Percentiles rank a stretch among this genome's conserved stretches.
Evolutionary conservation across 2,113 vertebrate genomes (phyloP).

Genomic region (Rhinoptilus africanus): DNA sequence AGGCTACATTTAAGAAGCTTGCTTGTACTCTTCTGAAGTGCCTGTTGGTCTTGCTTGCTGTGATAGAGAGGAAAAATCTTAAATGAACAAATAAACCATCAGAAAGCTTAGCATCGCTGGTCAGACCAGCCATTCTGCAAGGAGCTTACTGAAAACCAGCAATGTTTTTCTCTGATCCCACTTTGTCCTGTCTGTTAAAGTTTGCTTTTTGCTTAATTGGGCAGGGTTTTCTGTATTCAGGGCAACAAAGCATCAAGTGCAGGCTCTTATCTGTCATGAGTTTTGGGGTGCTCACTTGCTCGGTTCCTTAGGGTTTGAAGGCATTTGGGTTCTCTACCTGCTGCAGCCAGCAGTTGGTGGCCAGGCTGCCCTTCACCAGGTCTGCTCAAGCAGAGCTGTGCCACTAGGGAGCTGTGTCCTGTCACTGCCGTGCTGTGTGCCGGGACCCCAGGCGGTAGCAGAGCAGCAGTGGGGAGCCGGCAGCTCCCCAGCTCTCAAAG

Average conservation of each 20-base stretch:
- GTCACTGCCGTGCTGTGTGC: neutral
- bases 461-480: neutral
- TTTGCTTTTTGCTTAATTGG: neutral
- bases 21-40: neutral
- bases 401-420: neutral
- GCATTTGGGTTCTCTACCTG: neutral
- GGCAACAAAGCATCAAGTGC: neutral
- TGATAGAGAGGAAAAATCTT: neutral
- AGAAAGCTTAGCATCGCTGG: neutral
- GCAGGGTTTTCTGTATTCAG: neutral
- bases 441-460: fast-evolving
- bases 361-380: neutral
- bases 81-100: neutral
- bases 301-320: neutral
- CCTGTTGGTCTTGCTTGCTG: neutral
- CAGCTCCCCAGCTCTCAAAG: neutral
- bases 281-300: neutral
- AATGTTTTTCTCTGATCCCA: neutral
- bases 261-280: neutral
- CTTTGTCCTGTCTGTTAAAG: neutral
- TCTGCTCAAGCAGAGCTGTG: neutral
- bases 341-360: neutral
- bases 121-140: neutral
- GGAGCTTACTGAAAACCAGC: neutral
- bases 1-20: neutral